Percentiles rank a stretch among this genome's conserved stretches.
Evolutionary conservation across 2,113 vertebrate genomes (phyloP).

Genomic region (Dromaius novaehollandiae): DNA sequence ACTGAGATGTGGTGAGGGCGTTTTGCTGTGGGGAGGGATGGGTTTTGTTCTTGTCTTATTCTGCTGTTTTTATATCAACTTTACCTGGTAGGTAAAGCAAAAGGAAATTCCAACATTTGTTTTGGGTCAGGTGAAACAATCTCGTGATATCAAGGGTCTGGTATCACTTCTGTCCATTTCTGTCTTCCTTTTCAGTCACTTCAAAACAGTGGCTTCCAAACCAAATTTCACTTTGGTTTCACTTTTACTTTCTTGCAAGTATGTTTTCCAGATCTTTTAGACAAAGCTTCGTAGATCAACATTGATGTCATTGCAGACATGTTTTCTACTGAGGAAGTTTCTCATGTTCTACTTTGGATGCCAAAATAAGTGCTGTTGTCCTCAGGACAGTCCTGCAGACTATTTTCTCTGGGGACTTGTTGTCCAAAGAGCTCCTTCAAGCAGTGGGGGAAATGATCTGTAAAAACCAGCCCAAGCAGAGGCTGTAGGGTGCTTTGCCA

Average conservation of each 20-base stretch:
- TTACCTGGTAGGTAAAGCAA: not conserved
- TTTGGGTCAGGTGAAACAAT: too few relatives aligned
- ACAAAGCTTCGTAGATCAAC: not conserved
- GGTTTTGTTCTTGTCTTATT: not conserved
- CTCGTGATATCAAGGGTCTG: not conserved
- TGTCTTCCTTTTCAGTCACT: not conserved
- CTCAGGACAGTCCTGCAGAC: not conserved
- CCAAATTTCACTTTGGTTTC: not conserved
- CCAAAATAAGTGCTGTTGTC: not conserved
- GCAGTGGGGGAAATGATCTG: not conserved
- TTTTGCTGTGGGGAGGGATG: not conserved
- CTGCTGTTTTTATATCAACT: not conserved
- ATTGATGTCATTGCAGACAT: not conserved
- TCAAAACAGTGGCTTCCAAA: not conserved
- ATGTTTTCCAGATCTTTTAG: not conserved
- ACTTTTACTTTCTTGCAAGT: not conserved
- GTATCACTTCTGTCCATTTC: not conserved
- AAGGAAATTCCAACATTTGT: not conserved
- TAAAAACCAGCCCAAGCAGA: not conserved
- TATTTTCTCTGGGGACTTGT: not conserved
- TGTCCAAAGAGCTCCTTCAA: not conserved
- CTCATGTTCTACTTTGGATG: not conserved
- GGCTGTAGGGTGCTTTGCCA: not conserved
- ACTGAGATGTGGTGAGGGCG: not conserved
- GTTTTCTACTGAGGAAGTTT: not conserved